Base-by-base conservation (phyloP, 1,140 invertebrate genomes). In the Psilanteris sp. region DNA sequence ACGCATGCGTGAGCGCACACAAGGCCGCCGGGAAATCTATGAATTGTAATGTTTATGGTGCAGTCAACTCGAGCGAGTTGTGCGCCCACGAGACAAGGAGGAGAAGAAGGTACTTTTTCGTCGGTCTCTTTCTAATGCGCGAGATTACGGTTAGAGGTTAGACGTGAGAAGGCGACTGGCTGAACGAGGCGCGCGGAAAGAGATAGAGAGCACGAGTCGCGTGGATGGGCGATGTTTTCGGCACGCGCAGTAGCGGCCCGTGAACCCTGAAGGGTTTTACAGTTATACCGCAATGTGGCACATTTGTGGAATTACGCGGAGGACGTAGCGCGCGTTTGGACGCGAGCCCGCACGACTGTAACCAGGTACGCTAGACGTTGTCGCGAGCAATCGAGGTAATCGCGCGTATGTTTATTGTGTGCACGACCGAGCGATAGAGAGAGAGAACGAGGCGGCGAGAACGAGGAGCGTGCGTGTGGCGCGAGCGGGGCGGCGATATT, bases 261-360 rank as follows among this genome's bases (percentile, higher is more conserved):
- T 87, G 86, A 88, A 89, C 86, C 86, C 86, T 85, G 83, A 87
- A 87, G 86, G 87, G 86, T 88, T 89, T 88, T 89, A 89, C 87
- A 89, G 87, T 89, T 89, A 88, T 86, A 85, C 82, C 88, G 85
- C 85, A 88, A 88, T 88, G 87, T 87, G 87, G 87, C 86, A 88
- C 87, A 88, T 88, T 88, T 87, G 86, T 86, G 84, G 85, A 85
- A 85, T 81, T 82, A 67, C 41, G 81, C 81, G 82, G 85, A 86
- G 81, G 83, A 86, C 84, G 85, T 83, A 78, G 82, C 80, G 84
- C 82, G 20, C 16, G 5, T 10, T 9, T 10, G 78, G 79, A 78
- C 68, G 70, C 82, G 27, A 32, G 27, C 1, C 4, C 29, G n/a
- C n/a, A n/a, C n/a, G n/a, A n/a, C n/a, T n/a, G n/a, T n/a, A n/a